Base-by-base conservation (phyloP, 2,888 invertebrate species). In the Ornithoptera priamus region DNA sequence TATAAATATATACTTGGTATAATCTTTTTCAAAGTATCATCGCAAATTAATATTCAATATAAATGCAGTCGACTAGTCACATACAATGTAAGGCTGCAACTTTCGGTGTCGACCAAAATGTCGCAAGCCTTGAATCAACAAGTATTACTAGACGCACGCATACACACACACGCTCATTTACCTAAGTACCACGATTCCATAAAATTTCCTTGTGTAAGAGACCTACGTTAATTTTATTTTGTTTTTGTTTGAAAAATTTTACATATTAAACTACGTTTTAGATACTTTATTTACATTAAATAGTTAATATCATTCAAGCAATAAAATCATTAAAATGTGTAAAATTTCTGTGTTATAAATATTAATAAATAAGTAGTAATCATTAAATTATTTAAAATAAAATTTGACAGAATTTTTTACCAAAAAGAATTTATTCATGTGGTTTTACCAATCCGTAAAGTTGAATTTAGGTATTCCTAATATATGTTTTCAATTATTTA, bases 41-140 rank as follows among this genome's bases (percentile, higher is more conserved):
- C 50, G 50, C 15, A 50, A 39, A 50, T 50, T 17, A 12, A 17
- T 50, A 50, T 18, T 50, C 3, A 50, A 17, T 50, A 15, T 17
- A 50, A 15, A 12, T 65, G 62, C 65, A 53, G 36, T 17, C 20
- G 36, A 85, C 84, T 74, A 75, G 85, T 84, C 84, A 82, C 81
- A 80, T 85, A 88, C 87, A 84, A 83, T 86, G 85, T 88, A 85
- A 82, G 76, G 39, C 83, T 82, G 85, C 86, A 78, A 85, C 90
- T 88, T 89, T 88, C 85, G 82, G 84, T 82, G 78, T 62, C 76
- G 82, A 83, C 80, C 82, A 80, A 85, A 86, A 86, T 88, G 88
- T 87, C 82, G 85, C 83, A 86, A 86, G 79, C 90, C 90, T 89
- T 90, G 90, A 85, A 83, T 78, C 77, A 76, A 80, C 79, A 81